Base-by-base conservation (phyloP, 2,113 vertebrate genomes). In the Hepsetus odoe region DNA sequence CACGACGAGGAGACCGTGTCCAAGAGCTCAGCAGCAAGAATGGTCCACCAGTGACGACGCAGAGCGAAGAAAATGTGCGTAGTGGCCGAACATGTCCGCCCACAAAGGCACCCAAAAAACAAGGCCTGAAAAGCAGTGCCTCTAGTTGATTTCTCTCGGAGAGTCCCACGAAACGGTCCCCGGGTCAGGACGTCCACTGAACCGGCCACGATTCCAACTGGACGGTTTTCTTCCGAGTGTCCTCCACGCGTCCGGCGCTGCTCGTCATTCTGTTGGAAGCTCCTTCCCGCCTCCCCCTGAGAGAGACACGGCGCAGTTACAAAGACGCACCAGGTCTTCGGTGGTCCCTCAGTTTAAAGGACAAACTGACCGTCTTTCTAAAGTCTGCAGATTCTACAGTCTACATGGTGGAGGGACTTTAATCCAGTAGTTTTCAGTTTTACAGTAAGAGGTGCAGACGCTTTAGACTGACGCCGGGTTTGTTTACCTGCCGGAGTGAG, bases 401-500 rank as follows among this genome's bases (percentile, higher is more conserved):
- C 42, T 44, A 12, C 2, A 7, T 2, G 42, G 42, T 44, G 11
- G 35, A 2, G 7, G 22, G 33, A 26, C 22, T 24, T 13, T 40
- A 26, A 51, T 64, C 62, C 28, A 49, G 28, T 33, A 3, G 35
- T 38, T 24, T 11, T 24, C 28, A 16, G 42, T 58, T 46, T 58
- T 24, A 44, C 35, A 66, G 66, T 14, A 46, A 68, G n/a, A n/a
- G n/a, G n/a, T n/a, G n/a, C n/a, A n/a, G n/a, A n/a, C n/a, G n/a
- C n/a, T n/a, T n/a, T n/a, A n/a, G n/a, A n/a, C n/a, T n/a, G 65
- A 59, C 51, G 49, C 44, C 30, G 59, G 14, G 90, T 83, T 33
- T 88, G 84, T 84, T 61, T 96, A 99, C 98, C 98, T 98, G 96
- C 94, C 30, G 98, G 98, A 22, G 95, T 95, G 90, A 99, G 96